phyloP scores from a whole-genome alignment of 1,140 invertebrate species.

The Drosophila miranda region DNA sequence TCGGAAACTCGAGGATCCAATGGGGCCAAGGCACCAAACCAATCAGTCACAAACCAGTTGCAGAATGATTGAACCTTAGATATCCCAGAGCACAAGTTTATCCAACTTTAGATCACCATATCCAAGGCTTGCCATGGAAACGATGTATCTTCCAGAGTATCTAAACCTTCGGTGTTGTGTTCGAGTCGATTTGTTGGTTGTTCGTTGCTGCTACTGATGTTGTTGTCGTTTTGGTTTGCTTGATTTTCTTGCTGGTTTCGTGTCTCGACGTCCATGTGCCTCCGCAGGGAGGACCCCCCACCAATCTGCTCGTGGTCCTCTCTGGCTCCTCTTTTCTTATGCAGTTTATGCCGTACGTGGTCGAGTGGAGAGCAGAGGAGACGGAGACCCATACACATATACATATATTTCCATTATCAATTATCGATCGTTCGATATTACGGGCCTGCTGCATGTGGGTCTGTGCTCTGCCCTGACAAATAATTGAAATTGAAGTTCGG shows the following conservation, averaged over 20 bases:
- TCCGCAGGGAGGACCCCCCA: background rate
- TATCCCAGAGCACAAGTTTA: too few species aligned
- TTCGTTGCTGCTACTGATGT: constrained; percentile 36
- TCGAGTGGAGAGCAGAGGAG: background rate
- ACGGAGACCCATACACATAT: constrained; percentile 9
- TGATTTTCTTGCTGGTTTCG: constrained; percentile 74
- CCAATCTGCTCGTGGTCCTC: background rate
- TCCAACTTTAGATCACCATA: too few species aligned
- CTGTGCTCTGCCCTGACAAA: constrained; percentile 48
- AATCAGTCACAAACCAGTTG: too few species aligned
- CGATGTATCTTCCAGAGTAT: too few species aligned
- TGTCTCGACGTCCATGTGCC: constrained; percentile 52
- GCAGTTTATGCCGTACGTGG: constrained; percentile 38
- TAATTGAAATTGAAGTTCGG: constrained; percentile 61
- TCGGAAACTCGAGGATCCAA: too few species aligned
- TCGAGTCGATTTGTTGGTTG: constrained; percentile 4
- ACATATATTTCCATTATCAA: constrained; percentile 74
- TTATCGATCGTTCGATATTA: constrained; percentile 71
- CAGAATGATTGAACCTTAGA: too few species aligned
- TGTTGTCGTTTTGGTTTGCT: constrained; percentile 63
- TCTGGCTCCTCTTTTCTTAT: constrained; percentile 51
- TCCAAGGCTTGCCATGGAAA: too few species aligned
- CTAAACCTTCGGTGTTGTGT: too few species aligned
- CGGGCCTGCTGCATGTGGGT: constrained; percentile 59
- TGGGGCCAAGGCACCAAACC: too few species aligned